Base-by-base conservation (phyloP, 2,797 vertebrate genomes). In the Ceyx erithaca region DNA sequence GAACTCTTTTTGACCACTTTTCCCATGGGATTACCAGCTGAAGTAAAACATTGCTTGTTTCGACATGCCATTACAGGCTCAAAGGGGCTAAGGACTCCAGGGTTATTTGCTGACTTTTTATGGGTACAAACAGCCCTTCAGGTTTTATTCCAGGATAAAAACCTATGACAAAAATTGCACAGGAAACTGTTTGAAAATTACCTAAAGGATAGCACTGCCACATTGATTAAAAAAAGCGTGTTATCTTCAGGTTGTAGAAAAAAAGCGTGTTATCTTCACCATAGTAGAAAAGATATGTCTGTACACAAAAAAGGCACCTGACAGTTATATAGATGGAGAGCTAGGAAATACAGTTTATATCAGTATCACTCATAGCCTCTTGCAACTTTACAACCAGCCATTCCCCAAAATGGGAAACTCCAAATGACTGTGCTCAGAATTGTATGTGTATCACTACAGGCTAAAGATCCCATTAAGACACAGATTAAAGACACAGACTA, bases 241-340 rank as follows among this genome's bases (percentile, higher is more conserved):
- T 40, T 40, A 72, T 70, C 69, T 82, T 93, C 61, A 2, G 63
- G 80, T 87, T 89, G n/a, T n/a, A n/a, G n/a, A 51, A 51, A 51
- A 25, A 87, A 92, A 69, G 79, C 76, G 84, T 76, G 14, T 40
- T 40, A 72, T 70, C 76, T 63, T 78, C 46, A 35, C 72, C 40
- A 90, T 28, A 52, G 49, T 10, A 87, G 85, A 69, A 85, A 72
- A 71, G 73, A 82, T 83, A 69, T 30, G 90, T 85, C 37, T 72
- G 82, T 73, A 85, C 90, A 91, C 79, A 89, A 83, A 85, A 89
- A 94, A 96, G 90, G 92, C 92, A 92, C 93, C 91, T 79, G 77
- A 90, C 45, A 93, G 93, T 82, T 59, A 69, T 62, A 51, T 25
- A 52, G 79, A 85, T 4, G 30, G 58, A 81, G 87, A 54, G 70